phyloP scores from a whole-genome alignment of 2,113 vertebrate species.

The Hemibagrus wyckioides region DNA sequence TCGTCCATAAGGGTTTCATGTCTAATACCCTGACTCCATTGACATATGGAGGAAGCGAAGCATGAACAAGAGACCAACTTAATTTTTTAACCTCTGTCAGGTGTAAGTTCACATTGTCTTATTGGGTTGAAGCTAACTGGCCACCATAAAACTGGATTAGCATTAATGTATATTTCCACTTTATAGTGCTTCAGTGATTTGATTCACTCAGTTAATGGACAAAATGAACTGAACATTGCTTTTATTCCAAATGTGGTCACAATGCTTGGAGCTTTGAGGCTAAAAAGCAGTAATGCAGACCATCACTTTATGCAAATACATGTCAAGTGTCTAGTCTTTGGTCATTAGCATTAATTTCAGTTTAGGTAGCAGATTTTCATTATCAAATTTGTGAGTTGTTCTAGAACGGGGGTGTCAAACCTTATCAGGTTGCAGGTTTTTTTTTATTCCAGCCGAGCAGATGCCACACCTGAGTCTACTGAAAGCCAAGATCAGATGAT shows the following conservation, averaged over 20 bases:
- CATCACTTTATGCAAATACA: not conserved
- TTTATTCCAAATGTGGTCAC: not conserved
- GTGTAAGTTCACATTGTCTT: not conserved
- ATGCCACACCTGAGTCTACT: too few relatives aligned
- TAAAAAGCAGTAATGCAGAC: not conserved
- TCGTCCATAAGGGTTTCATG: conserved; percentile 58
- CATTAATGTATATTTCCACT: not conserved
- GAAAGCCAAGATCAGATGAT: too few relatives aligned
- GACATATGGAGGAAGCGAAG: conserved; percentile 60
- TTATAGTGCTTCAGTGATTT: not conserved
- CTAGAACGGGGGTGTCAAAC: too few relatives aligned
- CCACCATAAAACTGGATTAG: not conserved
- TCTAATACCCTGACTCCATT: conserved; percentile 49
- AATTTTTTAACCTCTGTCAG: not conserved
- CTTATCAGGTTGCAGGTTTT: too few relatives aligned
- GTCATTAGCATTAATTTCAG: not conserved
- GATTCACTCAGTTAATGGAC: not conserved
- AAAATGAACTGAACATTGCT: not conserved
- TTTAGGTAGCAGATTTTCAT: not conserved
- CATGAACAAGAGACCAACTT: conserved; percentile 52
- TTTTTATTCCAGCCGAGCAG: too few relatives aligned
- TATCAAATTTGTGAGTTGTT: not conserved
- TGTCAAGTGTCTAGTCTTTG: not conserved
- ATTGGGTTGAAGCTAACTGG: not conserved
- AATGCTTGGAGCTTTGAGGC: not conserved